Conservation (phyloP, 2,888 invertebrate species). For the Kryphioiulus occultus region DNA sequence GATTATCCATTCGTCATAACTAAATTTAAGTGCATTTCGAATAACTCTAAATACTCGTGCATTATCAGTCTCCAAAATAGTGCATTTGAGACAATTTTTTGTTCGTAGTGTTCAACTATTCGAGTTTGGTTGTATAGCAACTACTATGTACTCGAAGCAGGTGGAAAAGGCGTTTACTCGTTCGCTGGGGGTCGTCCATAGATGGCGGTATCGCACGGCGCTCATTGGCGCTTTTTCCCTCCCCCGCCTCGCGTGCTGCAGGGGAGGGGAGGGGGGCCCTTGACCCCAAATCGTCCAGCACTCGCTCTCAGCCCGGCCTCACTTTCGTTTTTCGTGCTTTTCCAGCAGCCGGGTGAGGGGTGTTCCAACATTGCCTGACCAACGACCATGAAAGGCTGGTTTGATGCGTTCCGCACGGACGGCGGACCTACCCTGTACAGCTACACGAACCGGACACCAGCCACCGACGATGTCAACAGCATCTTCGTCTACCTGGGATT, state of each 20-base stretch:
- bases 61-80: no score
- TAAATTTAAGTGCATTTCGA: no score
- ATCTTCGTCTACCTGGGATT: slow-evolving; percentile 86
- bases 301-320: neutral
- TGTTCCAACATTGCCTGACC: slow-evolving; percentile 46
- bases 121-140: no score
- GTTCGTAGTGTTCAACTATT: no score
- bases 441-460: slow-evolving; percentile 93
- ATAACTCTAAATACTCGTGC: no score
- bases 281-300: neutral
- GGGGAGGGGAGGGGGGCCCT: neutral
- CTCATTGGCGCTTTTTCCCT: neutral
- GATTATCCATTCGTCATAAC: no score
- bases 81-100: no score
- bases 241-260: neutral
- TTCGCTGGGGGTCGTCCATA: neutral
- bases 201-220: neutral
- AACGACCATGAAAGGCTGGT: slow-evolving; percentile 85
- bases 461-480: slow-evolving; percentile 89
- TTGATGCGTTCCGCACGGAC: slow-evolving; percentile 95
- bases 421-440: slow-evolving; percentile 96
- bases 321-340: neutral
- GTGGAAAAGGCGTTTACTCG: neutral
- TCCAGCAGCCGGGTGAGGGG: slow-evolving; percentile 50
- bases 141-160: neutral